Evolutionary conservation across 2,888 invertebrate genomes (phyloP), one percentile per base, ranked within the genome.

Genomic region (Teleiodes luculella): DNA sequence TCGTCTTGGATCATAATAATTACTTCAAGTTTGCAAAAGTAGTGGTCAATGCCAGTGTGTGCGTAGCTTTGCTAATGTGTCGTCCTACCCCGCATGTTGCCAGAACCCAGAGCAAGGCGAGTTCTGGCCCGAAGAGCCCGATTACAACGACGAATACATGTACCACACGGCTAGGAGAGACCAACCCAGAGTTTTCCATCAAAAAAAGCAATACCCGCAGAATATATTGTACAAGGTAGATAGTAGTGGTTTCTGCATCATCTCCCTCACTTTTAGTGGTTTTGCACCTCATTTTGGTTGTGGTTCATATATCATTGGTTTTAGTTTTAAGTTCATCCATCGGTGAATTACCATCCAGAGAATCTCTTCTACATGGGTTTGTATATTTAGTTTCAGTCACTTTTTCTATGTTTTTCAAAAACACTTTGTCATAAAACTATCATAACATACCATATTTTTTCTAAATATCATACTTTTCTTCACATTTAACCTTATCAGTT

Each of bases 181-280:
- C 70, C 83, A 90, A 65, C 75, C 83, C 55, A 78, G 86, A 68
- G 86, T 89, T 62, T 86, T 73, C 76, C 87, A 88, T 64, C 87
- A 89, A 79, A 88, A 87, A 83, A 88, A 88, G 68, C 90, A 88
- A 77, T 88, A 86, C 67, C 86, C 88, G 70, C 86, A 88, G 80
- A 89, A 90, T 76, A 83, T 86, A 65, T 76, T 89, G 68, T 90
- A 83, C 73, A 90, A 90, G 90, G 90, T 90, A 83, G 80, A 74
- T 57, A 39, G 55, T 55, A 54, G 54, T 61, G 56, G 59, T 58
- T 49, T 28, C 48, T 53, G 57, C 57, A 57, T 59, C 54, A 35
- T 53, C 53, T 52, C 31, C 33, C 33, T 41, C 30, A 30, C 41
- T 10, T 16, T 18, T 20, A 18, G 39, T 28, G 4, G 24, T 18